Evolutionary conservation across 2,888 invertebrate genomes (phyloP).

Genomic region (Deilephila porcellus): DNA sequence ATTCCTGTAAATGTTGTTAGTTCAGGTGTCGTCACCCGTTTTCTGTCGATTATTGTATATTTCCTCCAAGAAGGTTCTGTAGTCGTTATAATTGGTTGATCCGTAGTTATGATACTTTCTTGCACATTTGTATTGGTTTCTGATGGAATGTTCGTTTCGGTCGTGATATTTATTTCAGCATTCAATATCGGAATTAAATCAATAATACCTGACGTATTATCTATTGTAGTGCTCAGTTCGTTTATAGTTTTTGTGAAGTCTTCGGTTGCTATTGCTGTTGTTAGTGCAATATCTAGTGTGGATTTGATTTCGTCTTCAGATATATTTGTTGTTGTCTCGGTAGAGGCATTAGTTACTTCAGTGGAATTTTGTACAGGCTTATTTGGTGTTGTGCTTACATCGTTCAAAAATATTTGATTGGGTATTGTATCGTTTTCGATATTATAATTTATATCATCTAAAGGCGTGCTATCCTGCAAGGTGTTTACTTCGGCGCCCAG

Average conservation of each 20-base stretch:
- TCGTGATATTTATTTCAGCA: background rate
- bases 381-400: background rate
- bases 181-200: constrained; percentile 18
- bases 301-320: background rate
- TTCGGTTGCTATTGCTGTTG: background rate
- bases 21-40: constrained; percentile 43
- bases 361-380: background rate
- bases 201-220: constrained; percentile 8
- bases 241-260: constrained; percentile 20
- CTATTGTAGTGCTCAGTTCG: constrained; percentile 11
- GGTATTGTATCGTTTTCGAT: background rate
- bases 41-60: constrained; percentile 59
- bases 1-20: constrained; percentile 39
- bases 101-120: constrained; percentile 6
- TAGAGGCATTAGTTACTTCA: background rate
- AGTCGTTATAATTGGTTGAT: constrained; percentile 32
- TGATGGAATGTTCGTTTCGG: background rate
- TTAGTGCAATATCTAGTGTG: background rate
- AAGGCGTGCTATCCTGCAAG: background rate
- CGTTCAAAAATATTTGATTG: background rate
- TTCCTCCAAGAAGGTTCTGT: constrained; percentile 53
- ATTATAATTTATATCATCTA: background rate
- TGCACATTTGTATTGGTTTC: background rate
- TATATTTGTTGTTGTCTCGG: background rate
- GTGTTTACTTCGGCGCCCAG: constrained; percentile 13